Evolutionary conservation across 2,797 vertebrate species (phyloP), one percentile per base, ranked within the genome.

Genomic region (Urocyon cinereoargenteus): DNA sequence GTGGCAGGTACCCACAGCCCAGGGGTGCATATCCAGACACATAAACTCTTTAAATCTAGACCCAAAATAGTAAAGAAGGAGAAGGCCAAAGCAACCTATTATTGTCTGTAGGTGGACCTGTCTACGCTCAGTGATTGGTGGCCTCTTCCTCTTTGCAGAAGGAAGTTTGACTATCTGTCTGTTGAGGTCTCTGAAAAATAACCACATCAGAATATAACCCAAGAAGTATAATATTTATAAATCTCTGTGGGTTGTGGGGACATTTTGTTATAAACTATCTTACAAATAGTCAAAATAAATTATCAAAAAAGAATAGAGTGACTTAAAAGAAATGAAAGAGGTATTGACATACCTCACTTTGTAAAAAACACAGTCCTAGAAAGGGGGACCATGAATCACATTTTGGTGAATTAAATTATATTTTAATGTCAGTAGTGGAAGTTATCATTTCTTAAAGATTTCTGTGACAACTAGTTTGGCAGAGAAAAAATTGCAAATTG

Each of bases 321-420:
- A 93, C 34, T 86, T 90, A 70, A 45, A 66, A 92, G 75, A 96
- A 82, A 78, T 26, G 22, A 66, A 94, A 94, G n/a, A 93, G 62
- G 13, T 91, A 68, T 11, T 28, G 8, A 53, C n/a, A 31, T 13
- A 28, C 72, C 31, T 95, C 57, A 93, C 51, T 92, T 96, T 70
- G 31, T 85, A 70, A 79, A 95, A 92, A 68, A 40, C 14, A 66
- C 28, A 19, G 62, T 72, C 68, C 31, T 86, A 51, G 94, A 93
- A 89, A 96, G 16, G 24, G n/a, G 36, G 61, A 19, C 72, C 55
- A 51, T 85, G 28, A 94, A 45, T 73, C 51, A 66, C 57, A 94
- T 90, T 95, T 91, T 89, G 49, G 26, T 66, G 70, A 77, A 66
- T 88, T 83, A 84, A 68, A 31, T 77, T 86, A 62, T 94, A 34